Conservation (phyloP, 1,140 invertebrate species). For the Teleogryllus occipitalis region DNA sequence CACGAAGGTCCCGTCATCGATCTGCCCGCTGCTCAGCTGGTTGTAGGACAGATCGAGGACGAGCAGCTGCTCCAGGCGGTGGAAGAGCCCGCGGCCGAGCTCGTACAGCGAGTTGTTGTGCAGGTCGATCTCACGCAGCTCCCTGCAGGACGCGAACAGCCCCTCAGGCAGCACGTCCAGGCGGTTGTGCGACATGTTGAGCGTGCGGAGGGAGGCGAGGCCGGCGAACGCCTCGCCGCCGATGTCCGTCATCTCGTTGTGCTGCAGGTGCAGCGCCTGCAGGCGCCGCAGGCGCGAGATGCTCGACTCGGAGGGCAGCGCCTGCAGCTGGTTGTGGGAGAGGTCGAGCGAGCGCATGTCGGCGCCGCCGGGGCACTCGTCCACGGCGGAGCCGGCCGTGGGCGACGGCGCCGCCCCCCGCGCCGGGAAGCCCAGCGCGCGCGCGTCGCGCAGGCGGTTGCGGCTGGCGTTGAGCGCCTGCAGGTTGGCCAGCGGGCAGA, state of each 20-base stretch:
- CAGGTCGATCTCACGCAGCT: slow-evolving; percentile 73
- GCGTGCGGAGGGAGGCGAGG: slow-evolving; percentile 59
- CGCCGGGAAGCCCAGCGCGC: slow-evolving; percentile 62
- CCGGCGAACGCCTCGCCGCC: slow-evolving; percentile 66
- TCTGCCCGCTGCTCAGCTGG: slow-evolving; percentile 69
- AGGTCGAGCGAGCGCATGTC: slow-evolving; percentile 65
- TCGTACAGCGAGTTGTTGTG: slow-evolving; percentile 72
- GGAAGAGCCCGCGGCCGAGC: slow-evolving; percentile 71
- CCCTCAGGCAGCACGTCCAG: slow-evolving; percentile 66
- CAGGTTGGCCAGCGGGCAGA: slow-evolving; percentile 51
- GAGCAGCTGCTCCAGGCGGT: slow-evolving; percentile 70
- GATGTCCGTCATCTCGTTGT: slow-evolving; percentile 75
- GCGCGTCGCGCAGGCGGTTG: slow-evolving; percentile 77
- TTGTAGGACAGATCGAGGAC: slow-evolving; percentile 82
- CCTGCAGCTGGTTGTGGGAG: slow-evolving; percentile 65
- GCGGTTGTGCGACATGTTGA: slow-evolving; percentile 78
- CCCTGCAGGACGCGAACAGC: slow-evolving; percentile 64
- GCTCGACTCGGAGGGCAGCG: slow-evolving; percentile 60
- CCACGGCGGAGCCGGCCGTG: slow-evolving; percentile 38
- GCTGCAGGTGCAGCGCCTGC: slow-evolving; percentile 65
- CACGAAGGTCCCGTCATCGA: slow-evolving; percentile 72
- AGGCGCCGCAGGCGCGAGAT: slow-evolving; percentile 61
- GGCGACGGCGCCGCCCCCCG: slow-evolving; percentile 59
- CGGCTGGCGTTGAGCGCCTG: slow-evolving; percentile 67
- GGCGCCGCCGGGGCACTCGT: slow-evolving; percentile 42